Percentiles rank a stretch among this genome's conserved stretches.
These are phyloP conservation scores for Crenuchus spilurus DNA, from an alignment of 2,797 vertebrate species.

Conservation along the genomic window DNA sequence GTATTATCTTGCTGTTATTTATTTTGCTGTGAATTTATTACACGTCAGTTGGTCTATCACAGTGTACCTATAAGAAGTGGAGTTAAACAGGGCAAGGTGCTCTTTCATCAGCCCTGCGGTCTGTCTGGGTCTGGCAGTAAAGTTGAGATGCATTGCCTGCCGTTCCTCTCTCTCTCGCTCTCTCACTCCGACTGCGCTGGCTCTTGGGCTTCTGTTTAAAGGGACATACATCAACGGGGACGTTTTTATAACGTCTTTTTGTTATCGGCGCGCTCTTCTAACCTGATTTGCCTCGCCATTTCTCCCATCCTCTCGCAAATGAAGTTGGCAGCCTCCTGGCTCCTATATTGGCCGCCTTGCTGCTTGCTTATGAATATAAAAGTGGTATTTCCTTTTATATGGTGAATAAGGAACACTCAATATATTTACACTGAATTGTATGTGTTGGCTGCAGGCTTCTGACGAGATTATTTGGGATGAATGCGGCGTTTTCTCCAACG, in stretches of 20 bases:
- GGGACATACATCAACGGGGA: conserved; percentile 55
- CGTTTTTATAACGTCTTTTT: conserved; percentile 51
- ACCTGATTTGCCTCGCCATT: conserved; percentile 52
- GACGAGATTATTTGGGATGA: conserved; percentile 27
- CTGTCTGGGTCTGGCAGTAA: conserved; percentile 27
- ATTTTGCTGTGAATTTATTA: neutral
- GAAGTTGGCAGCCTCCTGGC: conserved; percentile 47
- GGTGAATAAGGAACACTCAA: conserved; percentile 31
- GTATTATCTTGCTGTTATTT: neutral
- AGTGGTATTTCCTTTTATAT: conserved; percentile 44
- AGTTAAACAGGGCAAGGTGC: neutral
- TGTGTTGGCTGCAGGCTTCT: conserved; percentile 30
- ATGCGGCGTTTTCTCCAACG: conserved; percentile 17
- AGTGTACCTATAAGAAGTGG: neutral
- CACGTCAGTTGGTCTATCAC: neutral
- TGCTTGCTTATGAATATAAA: conserved; percentile 31
- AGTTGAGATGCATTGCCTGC: conserved; percentile 35
- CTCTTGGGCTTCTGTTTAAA: conserved; percentile 47
- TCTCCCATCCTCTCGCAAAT: conserved; percentile 44
- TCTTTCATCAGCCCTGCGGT: conserved; percentile 1
- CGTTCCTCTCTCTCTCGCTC: conserved; percentile 20
- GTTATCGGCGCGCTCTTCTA: conserved; percentile 41
- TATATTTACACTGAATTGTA: conserved; percentile 32
- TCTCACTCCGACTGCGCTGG: conserved; percentile 45
- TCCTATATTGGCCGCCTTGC: neutral